Conservation (phyloP, 1,140 invertebrate genomes). For the Anoplophora glabripennis region DNA sequence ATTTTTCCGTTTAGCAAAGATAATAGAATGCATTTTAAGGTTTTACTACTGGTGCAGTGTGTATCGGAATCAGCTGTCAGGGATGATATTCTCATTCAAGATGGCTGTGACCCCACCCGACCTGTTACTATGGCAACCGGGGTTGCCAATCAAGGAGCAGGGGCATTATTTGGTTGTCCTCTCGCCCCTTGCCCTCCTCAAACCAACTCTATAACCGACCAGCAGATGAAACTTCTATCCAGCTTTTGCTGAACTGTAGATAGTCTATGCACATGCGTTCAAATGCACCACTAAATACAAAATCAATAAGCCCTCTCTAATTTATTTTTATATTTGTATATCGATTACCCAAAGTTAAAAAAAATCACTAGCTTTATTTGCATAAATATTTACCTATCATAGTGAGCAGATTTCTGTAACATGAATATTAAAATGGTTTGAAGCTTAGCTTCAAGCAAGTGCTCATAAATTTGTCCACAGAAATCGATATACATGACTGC, state of each 20-base stretch:
- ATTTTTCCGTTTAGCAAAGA: background rate
- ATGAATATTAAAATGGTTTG: too few species aligned
- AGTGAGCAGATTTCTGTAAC: too few species aligned
- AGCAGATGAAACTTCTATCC: constrained; percentile 19
- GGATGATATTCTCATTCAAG: constrained; percentile 31
- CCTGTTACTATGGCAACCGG: constrained; percentile 43
- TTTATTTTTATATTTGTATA: too few species aligned
- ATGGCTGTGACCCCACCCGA: constrained; percentile 45
- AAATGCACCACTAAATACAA: constrained; percentile 30
- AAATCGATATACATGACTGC: too few species aligned
- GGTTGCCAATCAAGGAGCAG: constrained; percentile 35
- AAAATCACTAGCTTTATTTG: too few species aligned
- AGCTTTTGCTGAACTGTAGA: background rate
- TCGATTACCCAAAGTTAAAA: too few species aligned
- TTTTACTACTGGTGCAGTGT: background rate
- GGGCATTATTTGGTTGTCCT: constrained; percentile 25
- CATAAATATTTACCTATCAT: too few species aligned
- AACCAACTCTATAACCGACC: background rate
- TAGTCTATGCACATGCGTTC: constrained; percentile 37
- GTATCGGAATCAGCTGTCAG: constrained; percentile 14
- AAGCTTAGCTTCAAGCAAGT: too few species aligned
- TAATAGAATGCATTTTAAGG: background rate
- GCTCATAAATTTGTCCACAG: too few species aligned
- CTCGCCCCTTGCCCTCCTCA: constrained; percentile 4
- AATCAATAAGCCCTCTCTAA: constrained; percentile 35